Percentiles rank a stretch among this genome's conserved stretches.
These are phyloP conservation scores for Vulpes vulpes DNA, from an alignment of 2,113 vertebrate genomes.

Conservation along the genomic window DNA sequence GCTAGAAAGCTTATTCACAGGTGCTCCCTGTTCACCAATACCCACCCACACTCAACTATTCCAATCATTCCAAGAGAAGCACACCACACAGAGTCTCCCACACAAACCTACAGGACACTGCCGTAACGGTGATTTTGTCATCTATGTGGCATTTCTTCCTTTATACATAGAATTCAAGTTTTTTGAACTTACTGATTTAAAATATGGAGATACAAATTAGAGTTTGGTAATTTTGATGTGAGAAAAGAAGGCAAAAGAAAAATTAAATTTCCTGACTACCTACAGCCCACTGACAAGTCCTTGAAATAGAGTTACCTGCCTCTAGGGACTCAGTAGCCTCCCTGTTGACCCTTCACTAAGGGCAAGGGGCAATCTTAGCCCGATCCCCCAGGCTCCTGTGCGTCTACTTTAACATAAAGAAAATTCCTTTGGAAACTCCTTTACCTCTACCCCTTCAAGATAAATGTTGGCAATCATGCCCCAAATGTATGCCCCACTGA, in stretches of 20 bases:
- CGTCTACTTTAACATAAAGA: not conserved
- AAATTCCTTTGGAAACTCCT: not conserved
- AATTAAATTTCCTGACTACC: not conserved
- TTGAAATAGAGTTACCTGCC: not conserved
- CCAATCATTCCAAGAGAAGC: not conserved
- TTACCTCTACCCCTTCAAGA: not conserved
- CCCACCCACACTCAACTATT: accelerated
- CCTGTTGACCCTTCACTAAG: not conserved
- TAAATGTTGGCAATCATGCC: not conserved
- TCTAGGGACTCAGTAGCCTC: not conserved
- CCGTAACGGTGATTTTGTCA: accelerated
- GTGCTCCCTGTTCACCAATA: accelerated
- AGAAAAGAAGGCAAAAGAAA: not conserved
- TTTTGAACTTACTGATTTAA: not conserved
- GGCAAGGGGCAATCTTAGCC: not conserved
- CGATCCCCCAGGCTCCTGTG: not conserved
- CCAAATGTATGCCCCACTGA: not conserved
- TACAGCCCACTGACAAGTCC: not conserved
- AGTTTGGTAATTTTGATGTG: not conserved
- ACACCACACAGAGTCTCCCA: not conserved
- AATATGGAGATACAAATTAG: not conserved
- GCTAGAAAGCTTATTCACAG: not conserved
- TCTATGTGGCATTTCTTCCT: not conserved
- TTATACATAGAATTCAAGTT: not conserved
- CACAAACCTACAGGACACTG: accelerated